These are phyloP conservation scores for Trinorchestia longiramus DNA, from an alignment of 1,140 invertebrate genomes.

Conservation along the genomic window DNA sequence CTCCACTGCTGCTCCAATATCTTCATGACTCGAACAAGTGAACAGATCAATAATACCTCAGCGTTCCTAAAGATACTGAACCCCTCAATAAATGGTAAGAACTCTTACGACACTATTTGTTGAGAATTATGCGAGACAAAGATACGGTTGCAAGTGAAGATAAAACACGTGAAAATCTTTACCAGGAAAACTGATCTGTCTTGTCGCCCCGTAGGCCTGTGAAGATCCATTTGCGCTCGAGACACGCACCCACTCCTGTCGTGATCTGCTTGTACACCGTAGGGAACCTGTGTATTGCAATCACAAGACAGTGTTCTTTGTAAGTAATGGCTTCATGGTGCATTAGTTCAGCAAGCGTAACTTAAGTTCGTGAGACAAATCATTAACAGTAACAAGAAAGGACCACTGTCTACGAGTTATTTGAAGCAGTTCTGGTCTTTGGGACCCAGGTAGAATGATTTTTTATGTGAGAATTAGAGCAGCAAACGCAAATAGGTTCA, in stretches of 20 bases:
- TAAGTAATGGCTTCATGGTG: background rate
- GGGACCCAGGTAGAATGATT: too few species aligned
- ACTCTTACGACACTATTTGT: background rate
- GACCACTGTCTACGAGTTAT: background rate
- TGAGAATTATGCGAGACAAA: background rate
- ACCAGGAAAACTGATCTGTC: conserved; percentile 32
- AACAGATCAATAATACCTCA: background rate
- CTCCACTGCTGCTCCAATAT: background rate
- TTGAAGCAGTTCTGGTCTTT: background rate
- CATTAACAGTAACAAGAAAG: background rate
- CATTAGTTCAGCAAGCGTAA: background rate
- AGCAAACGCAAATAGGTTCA: too few species aligned
- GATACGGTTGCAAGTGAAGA: background rate
- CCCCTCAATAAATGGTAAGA: background rate
- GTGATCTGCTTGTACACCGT: conserved; percentile 82
- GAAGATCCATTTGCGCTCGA: conserved; percentile 81
- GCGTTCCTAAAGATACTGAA: background rate
- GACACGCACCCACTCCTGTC: conserved; percentile 81
- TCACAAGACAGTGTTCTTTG: background rate
- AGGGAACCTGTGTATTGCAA: conserved; percentile 70
- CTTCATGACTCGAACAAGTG: background rate
- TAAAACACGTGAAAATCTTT: background rate
- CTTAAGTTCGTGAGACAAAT: background rate
- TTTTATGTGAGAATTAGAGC: too few species aligned
- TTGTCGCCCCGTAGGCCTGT: conserved; percentile 68